These are phyloP conservation scores for Chymomyza caudatula DNA, from an alignment of 2,888 invertebrate species.

Conservation along the genomic window DNA sequence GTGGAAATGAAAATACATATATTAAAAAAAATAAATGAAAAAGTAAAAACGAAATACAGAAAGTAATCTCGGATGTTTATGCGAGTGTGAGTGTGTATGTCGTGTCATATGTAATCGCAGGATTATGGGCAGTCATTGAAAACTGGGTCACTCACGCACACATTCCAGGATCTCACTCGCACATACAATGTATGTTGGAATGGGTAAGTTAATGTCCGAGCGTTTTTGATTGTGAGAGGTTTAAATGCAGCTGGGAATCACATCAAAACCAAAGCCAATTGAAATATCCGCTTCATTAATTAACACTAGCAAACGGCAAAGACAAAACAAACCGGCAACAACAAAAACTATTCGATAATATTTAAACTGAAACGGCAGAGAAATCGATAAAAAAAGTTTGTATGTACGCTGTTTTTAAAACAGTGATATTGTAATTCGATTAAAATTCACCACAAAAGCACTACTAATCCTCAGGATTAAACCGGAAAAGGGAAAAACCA, in stretches of 20 bases:
- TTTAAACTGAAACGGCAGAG: neutral
- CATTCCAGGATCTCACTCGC: constrained; percentile 18
- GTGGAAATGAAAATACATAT: constrained; percentile 8
- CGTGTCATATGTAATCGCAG: constrained; percentile 66
- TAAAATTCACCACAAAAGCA: constrained; percentile 59
- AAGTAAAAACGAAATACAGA: constrained; percentile 17
- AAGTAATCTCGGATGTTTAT: constrained; percentile 72
- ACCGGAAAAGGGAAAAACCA: neutral
- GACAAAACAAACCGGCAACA: neutral
- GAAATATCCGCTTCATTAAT: constrained; percentile 46
- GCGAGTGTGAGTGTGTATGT: constrained; percentile 46
- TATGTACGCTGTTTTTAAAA: neutral
- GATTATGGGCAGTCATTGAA: constrained; percentile 63
- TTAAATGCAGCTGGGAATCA: neutral
- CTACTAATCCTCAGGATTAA: constrained; percentile 53
- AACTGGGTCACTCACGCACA: constrained; percentile 59
- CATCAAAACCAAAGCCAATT: constrained; percentile 10
- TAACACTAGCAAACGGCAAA: constrained; percentile 29
- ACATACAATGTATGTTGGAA: neutral
- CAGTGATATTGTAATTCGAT: constrained; percentile 59
- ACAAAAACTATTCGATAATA: neutral
- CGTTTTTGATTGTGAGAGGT: neutral
- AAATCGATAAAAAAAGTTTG: neutral
- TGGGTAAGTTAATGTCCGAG: neutral
- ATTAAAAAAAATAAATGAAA: neutral